Evolutionary conservation across 2,888 invertebrate species (phyloP).

Genomic region (Noctuana brunneofusca): DNA sequence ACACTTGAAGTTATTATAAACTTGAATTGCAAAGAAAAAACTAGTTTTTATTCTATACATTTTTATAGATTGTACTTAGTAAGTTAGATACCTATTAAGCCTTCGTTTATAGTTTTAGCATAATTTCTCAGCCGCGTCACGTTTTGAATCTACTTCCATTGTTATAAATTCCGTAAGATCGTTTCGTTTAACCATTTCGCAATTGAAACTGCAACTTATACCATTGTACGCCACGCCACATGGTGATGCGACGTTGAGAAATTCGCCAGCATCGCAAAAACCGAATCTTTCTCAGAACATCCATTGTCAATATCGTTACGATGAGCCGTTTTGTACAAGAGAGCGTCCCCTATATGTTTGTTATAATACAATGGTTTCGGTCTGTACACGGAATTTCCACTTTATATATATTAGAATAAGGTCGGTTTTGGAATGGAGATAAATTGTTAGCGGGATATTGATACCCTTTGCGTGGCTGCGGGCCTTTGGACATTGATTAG

Average conservation of each 20-base stretch:
- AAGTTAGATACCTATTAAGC: background rate
- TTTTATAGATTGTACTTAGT: no score
- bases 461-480: conserved; percentile 72
- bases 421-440: conserved; percentile 41
- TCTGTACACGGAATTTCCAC: conserved; percentile 41
- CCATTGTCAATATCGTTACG: conserved; percentile 73
- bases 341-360: conserved; percentile 74
- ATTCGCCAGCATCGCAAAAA: conserved; percentile 76
- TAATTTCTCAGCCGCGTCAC: background rate
- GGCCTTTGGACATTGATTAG: conserved; percentile 58
- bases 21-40: no score
- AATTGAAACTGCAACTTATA: conserved; percentile 41
- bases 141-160: background rate
- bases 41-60: no score
- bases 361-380: conserved; percentile 57
- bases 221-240: conserved; percentile 56
- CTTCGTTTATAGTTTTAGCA: background rate
- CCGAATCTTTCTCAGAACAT: conserved; percentile 69
- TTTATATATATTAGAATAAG: conserved; percentile 22
- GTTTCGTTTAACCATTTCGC: conserved; percentile 33
- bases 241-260: conserved; percentile 61
- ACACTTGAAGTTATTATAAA: no score
- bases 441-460: conserved; percentile 52
- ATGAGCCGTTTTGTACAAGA: conserved; percentile 74
- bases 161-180: background rate